Conservation (phyloP, 2,888 invertebrate species). For the Anorthoa munda region DNA sequence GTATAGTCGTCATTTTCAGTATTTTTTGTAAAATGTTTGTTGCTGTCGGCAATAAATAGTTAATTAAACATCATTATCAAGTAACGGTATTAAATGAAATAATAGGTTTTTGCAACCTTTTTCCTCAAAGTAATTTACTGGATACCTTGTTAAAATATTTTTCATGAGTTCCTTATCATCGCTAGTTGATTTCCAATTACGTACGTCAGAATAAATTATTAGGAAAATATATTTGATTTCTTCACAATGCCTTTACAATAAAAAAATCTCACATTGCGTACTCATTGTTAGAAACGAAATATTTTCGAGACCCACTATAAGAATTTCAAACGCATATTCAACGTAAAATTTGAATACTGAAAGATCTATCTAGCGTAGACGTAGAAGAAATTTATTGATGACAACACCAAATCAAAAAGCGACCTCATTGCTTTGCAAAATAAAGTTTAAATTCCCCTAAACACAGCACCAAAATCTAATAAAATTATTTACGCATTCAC, state of each 20-base stretch:
- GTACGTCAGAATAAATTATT: neutral
- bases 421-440: rapidly evolving
- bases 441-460: neutral
- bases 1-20: slow-evolving; percentile 4
- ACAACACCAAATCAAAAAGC: slow-evolving; percentile 4
- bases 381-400: slow-evolving; percentile 22
- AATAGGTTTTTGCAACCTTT: neutral
- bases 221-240: neutral
- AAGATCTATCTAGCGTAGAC: slow-evolving; percentile 30
- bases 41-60: neutral
- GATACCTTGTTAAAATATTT: neutral
- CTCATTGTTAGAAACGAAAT: neutral
- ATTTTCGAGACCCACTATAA: slow-evolving; percentile 5
- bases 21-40: neutral
- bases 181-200: neutral
- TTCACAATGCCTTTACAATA: neutral
- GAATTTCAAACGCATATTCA: slow-evolving; percentile 25
- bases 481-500: slow-evolving; percentile 28
- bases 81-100: neutral
- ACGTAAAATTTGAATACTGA: slow-evolving; percentile 33
- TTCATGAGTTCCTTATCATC: neutral
- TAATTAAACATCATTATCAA: neutral
- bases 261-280: neutral
- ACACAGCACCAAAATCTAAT: neutral
- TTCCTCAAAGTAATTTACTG: slow-evolving; percentile 1